These are phyloP conservation scores for Entomobrya multifasciata DNA, from an alignment of 2,888 invertebrate species.

Conservation along the genomic window DNA sequence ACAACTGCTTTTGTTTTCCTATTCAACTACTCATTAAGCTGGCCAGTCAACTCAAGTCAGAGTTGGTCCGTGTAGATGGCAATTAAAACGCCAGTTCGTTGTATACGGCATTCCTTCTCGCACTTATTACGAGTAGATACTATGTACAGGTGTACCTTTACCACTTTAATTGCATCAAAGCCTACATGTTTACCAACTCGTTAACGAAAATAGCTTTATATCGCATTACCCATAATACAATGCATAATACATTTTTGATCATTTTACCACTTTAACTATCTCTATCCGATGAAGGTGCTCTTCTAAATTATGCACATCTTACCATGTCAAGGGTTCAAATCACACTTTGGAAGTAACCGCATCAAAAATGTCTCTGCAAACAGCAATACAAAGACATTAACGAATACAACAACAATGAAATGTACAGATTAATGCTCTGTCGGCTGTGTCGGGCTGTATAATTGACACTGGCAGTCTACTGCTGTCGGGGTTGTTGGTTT, in stretches of 20 bases:
- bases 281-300: constrained; percentile 54
- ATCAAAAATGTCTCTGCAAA: constrained; percentile 64
- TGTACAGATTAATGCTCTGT: constrained; percentile 24
- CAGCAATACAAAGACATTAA: constrained; percentile 64
- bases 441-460: constrained; percentile 34
- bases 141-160: constrained; percentile 24
- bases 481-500: too few species aligned
- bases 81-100: constrained; percentile 67
- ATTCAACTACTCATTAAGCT: constrained; percentile 64
- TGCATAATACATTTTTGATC: constrained; percentile 40
- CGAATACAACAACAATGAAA: constrained; percentile 31
- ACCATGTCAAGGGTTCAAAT: not conserved
- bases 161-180: too few species aligned
- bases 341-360: not conserved
- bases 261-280: constrained; percentile 12
- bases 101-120: constrained; percentile 37
- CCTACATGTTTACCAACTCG: too few species aligned
- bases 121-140: not conserved
- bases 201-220: constrained; percentile 4
- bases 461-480: constrained; percentile 63
- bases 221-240: not conserved
- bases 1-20: constrained; percentile 68
- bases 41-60: constrained; percentile 55
- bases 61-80: constrained; percentile 69
- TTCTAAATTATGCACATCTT: constrained; percentile 56